These are phyloP conservation scores for Phyllostomus discolor DNA, from an alignment of 2,113 vertebrate species.

Conservation along the genomic window DNA sequence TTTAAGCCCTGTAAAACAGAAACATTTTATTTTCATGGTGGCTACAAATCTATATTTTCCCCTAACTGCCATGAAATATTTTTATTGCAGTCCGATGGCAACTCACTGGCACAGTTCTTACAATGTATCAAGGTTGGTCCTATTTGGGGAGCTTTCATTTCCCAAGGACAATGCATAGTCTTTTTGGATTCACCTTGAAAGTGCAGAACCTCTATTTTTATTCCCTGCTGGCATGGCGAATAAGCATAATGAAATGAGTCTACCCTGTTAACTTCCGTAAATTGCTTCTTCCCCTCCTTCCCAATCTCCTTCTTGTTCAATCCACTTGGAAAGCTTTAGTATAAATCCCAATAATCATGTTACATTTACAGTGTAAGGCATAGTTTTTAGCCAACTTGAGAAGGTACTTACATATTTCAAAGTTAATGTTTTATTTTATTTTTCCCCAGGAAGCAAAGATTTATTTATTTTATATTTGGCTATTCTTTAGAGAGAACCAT, in stretches of 20 bases:
- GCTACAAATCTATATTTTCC: neutral
- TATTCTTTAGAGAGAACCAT: neutral
- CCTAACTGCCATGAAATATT: neutral
- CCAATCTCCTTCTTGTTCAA: neutral
- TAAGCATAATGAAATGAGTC: neutral
- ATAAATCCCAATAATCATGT: neutral
- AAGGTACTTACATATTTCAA: neutral
- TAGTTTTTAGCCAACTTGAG: neutral
- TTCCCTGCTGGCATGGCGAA: neutral
- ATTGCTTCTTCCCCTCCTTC: neutral
- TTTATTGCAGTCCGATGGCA: neutral
- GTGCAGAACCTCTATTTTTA: constrained; percentile 9
- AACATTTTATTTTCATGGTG: neutral
- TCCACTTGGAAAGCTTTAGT: neutral
- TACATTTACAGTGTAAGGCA: neutral
- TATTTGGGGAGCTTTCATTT: neutral
- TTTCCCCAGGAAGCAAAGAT: neutral
- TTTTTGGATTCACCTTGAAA: constrained; percentile 15
- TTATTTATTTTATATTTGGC: neutral
- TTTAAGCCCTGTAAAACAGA: neutral
- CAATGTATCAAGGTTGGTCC: neutral
- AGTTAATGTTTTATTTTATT: neutral
- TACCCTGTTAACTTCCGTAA: neutral
- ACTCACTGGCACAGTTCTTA: neutral
- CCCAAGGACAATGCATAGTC: neutral